These are phyloP conservation scores for Caenorhabditis plicata DNA, from an alignment of 2,888 invertebrate genomes.

Conservation along the genomic window DNA sequence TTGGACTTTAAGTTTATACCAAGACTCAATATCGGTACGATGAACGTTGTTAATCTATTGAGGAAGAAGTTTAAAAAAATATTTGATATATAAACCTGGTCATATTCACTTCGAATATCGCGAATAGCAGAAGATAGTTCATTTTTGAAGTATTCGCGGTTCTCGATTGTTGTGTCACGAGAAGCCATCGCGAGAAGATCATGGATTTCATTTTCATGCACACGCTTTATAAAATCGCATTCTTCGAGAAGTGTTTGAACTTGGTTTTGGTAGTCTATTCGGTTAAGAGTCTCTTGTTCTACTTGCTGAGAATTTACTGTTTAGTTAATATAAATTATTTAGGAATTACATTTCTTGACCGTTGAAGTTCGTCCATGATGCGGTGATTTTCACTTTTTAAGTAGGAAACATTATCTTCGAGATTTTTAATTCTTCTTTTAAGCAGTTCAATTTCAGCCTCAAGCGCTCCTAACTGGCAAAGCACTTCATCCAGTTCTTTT, in stretches of 20 bases:
- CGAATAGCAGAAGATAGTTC: slow-evolving; percentile 69
- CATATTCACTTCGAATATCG: slow-evolving; percentile 70
- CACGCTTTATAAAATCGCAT: slow-evolving; percentile 69
- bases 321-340: not conserved
- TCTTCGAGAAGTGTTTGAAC: slow-evolving; percentile 69
- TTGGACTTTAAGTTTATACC: slow-evolving; percentile 70
- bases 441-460: slow-evolving; percentile 64
- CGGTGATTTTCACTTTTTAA: slow-evolving; percentile 67
- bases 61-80: not conserved
- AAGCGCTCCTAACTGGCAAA: slow-evolving; percentile 65
- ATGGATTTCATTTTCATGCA: slow-evolving; percentile 65
- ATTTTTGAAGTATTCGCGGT: slow-evolving; percentile 71
- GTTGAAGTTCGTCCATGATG: slow-evolving; percentile 33
- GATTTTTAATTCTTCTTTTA: slow-evolving; percentile 52
- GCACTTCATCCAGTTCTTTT: slow-evolving; percentile 65
- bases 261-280: slow-evolving; percentile 69
- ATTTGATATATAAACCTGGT: slow-evolving; percentile 53
- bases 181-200: slow-evolving; percentile 55
- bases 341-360: slow-evolving; percentile 30
- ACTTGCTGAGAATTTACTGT: slow-evolving; percentile 65
- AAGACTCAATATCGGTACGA: slow-evolving; percentile 68
- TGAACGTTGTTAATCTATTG: slow-evolving; percentile 66
- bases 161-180: slow-evolving; percentile 70
- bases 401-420: slow-evolving; percentile 63
- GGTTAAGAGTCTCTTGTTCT: slow-evolving; percentile 69